A percentile compares a stretch with the other conserved stretches of the same genome.
These are phyloP conservation scores for Euura lappo DNA, from an alignment of 1,140 invertebrate species.

Conservation along the genomic window DNA sequence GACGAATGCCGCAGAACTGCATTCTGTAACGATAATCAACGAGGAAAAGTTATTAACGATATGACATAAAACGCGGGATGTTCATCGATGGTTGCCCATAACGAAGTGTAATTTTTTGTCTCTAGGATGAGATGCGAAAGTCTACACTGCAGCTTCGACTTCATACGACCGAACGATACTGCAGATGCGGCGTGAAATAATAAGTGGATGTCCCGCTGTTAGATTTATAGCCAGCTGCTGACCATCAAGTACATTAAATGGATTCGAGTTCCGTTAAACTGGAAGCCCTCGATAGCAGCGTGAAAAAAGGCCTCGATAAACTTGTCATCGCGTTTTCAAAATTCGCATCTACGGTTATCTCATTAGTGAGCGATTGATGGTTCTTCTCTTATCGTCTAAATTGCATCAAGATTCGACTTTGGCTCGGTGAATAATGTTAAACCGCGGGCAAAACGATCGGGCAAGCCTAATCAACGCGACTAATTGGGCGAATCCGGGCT, in stretches of 20 bases:
- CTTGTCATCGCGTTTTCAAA: neutral
- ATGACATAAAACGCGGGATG: too few relatives aligned
- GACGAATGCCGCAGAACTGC: conserved; percentile 79
- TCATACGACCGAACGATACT: too few relatives aligned
- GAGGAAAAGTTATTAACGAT: neutral
- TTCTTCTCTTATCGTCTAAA: neutral
- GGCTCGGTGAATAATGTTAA: neutral
- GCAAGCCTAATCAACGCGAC: neutral
- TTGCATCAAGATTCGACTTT: neutral
- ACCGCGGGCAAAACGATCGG: neutral
- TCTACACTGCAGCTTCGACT: too few relatives aligned
- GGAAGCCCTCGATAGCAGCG: neutral
- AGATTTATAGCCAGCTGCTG: neutral
- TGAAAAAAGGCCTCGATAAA: neutral
- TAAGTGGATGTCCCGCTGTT: neutral
- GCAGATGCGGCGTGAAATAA: neutral
- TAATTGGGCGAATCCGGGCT: neutral
- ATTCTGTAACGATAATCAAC: conserved; percentile 69
- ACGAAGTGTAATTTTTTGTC: too few relatives aligned
- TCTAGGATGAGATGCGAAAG: too few relatives aligned
- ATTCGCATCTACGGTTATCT: neutral
- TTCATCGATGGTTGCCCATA: too few relatives aligned
- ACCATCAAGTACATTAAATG: neutral
- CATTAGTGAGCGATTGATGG: neutral
- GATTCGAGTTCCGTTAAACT: neutral